These are phyloP conservation scores for Drosophila busckii DNA, from an alignment of 1,140 invertebrate genomes.

Conservation along the genomic window DNA sequence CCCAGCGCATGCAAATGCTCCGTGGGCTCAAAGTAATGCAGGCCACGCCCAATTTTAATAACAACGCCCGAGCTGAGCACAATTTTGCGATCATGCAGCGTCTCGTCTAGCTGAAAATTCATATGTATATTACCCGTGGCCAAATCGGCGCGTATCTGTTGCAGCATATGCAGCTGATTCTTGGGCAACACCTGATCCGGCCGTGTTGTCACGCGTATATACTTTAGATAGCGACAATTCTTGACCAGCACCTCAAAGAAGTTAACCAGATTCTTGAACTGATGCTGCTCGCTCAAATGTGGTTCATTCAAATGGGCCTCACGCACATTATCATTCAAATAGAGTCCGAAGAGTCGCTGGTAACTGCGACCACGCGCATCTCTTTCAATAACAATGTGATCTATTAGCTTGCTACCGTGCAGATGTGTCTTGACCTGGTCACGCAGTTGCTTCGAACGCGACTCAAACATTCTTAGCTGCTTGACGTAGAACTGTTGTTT, in stretches of 20 bases:
- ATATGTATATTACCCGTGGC: constrained; percentile 57
- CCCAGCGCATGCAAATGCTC: constrained; percentile 37
- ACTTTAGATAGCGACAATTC: constrained; percentile 64
- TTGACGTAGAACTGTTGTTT: constrained; percentile 41
- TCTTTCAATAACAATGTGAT: constrained; percentile 48
- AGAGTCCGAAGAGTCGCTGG: constrained; percentile 57
- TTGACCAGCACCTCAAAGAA: constrained; percentile 63
- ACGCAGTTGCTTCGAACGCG: constrained; percentile 42
- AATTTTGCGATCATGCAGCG: constrained; percentile 58
- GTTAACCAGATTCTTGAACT: constrained; percentile 54
- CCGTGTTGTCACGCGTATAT: constrained; percentile 52
- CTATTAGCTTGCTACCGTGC: constrained; percentile 48
- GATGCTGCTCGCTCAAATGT: constrained; percentile 42
- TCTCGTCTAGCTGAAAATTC: constrained; percentile 59
- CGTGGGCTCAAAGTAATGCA: constrained; percentile 54
- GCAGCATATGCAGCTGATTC: constrained; percentile 42
- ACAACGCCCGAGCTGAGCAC: constrained; percentile 61
- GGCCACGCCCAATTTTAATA: constrained; percentile 49
- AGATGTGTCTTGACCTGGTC: constrained; percentile 61
- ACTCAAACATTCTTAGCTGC: constrained; percentile 52
- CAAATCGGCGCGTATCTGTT: constrained; percentile 51
- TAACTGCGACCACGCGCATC: constrained; percentile 56
- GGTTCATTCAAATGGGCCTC: constrained; percentile 66
- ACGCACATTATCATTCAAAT: constrained; percentile 52
- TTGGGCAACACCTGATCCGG: constrained; percentile 36